Conservation (phyloP, 2,113 vertebrate genomes). For the Ciconia stormi region DNA sequence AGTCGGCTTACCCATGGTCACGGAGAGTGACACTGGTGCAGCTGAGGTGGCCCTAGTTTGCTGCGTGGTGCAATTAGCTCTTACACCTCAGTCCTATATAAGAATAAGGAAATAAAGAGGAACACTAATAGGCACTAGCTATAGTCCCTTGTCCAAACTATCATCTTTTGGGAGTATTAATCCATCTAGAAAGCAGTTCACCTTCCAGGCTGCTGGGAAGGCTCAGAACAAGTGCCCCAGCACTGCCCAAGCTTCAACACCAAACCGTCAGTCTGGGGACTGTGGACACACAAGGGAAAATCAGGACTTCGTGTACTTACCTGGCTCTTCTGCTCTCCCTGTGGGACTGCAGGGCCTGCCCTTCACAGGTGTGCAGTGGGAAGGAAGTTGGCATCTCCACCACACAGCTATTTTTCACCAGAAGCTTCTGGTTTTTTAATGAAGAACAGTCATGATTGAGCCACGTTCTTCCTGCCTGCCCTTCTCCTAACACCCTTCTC, state of each 20-base stretch:
- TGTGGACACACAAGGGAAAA: background rate
- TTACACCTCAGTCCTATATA: background rate
- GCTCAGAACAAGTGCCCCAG: background rate
- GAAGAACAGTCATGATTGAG: background rate
- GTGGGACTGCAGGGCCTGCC: no score
- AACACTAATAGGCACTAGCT: background rate
- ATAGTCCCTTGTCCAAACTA: background rate
- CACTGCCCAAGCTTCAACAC: background rate
- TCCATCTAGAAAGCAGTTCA: background rate
- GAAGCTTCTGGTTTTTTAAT: background rate
- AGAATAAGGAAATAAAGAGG: background rate
- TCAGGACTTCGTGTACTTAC: no score
- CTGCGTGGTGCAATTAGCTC: background rate
- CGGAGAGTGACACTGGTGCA: background rate
- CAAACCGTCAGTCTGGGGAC: background rate
- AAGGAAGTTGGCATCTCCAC: background rate
- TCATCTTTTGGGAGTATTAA: background rate
- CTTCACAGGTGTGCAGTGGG: fast-evolving
- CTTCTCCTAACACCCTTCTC: background rate
- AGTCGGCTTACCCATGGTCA: background rate
- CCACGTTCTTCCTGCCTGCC: background rate
- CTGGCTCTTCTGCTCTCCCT: background rate
- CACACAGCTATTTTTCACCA: background rate
- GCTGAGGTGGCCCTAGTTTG: background rate
- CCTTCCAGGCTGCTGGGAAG: background rate